These are phyloP conservation scores for Drosophila multiciliata DNA, from an alignment of 2,888 invertebrate species.

Conservation along the genomic window DNA sequence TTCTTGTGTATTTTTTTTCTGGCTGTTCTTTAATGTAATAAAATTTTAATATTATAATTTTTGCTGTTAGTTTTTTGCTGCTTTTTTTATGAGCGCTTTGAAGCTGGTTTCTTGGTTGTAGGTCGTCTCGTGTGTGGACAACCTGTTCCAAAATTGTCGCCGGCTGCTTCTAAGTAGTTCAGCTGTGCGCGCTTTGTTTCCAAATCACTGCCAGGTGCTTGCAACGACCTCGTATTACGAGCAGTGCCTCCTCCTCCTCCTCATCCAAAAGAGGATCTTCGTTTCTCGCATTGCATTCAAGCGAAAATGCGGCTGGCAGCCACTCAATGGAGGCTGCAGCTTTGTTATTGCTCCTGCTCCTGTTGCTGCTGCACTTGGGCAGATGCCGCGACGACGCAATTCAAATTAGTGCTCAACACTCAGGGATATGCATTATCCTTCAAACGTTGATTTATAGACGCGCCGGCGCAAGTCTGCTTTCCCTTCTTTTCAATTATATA, in stretches of 20 bases:
- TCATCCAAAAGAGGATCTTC: constrained; percentile 36
- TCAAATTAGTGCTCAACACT: constrained; percentile 72
- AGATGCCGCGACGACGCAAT: constrained; percentile 61
- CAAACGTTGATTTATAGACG: constrained; percentile 69
- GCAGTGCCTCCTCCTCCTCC: not conserved
- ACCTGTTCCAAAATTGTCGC: constrained; percentile 45
- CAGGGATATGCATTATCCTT: constrained; percentile 67
- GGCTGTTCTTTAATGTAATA: constrained; percentile 38
- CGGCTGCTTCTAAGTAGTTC: constrained; percentile 43
- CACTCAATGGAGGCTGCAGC: constrained; percentile 26
- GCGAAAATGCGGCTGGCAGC: constrained; percentile 54
- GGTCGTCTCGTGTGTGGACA: constrained; percentile 37
- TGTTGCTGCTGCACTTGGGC: constrained; percentile 30
- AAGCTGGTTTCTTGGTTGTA: constrained; percentile 45
- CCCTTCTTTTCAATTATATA: constrained; percentile 50
- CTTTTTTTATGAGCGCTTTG: constrained; percentile 18
- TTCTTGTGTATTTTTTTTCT: not conserved
- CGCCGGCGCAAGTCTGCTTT: constrained; percentile 43
- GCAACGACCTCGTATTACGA: constrained; percentile 25
- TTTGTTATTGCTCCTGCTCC: constrained; percentile 21
- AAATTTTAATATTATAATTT: constrained; percentile 67
- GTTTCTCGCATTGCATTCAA: constrained; percentile 65
- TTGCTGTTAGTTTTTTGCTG: constrained; percentile 39
- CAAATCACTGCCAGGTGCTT: constrained; percentile 71
- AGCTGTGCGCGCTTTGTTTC: constrained; percentile 25